Conservation (phyloP, 1,140 invertebrate genomes). For the Solenopsis invicta region DNA sequence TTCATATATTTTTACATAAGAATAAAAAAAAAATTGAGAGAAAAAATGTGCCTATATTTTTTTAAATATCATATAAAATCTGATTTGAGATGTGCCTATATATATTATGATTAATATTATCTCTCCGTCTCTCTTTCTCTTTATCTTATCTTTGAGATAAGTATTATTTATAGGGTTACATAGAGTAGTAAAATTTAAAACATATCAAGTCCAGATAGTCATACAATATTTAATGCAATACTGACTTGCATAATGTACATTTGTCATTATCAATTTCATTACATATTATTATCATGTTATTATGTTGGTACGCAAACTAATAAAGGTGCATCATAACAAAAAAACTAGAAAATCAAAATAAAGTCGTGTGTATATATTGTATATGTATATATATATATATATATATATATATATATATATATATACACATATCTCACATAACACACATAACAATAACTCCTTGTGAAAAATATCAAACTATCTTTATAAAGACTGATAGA, state of each 20-base stretch:
- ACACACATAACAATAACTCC: slow-evolving; percentile 22
- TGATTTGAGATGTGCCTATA: slow-evolving; percentile 73
- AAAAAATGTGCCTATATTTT: slow-evolving; percentile 5
- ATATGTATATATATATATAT: neutral
- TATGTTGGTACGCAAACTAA: slow-evolving; percentile 5
- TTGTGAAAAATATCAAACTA: slow-evolving; percentile 24
- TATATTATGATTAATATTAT: slow-evolving; percentile 47
- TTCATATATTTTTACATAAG: neutral
- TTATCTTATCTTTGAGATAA: slow-evolving; percentile 24
- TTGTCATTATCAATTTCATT: slow-evolving; percentile 18
- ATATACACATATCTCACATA: slow-evolving; percentile 26
- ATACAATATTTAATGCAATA: slow-evolving; percentile 68
- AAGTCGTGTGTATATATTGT: neutral
- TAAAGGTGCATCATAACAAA: slow-evolving; percentile 30
- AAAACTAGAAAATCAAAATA: slow-evolving; percentile 46
- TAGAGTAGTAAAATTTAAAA: slow-evolving; percentile 9
- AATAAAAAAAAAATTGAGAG: slow-evolving; percentile 1
- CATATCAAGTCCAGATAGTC: neutral
- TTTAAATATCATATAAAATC: neutral
- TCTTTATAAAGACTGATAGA: slow-evolving; percentile 54
- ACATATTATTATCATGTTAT: slow-evolving; percentile 7
- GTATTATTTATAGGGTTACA: neutral
- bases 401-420: slow-evolving; percentile 4
- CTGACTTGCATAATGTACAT: slow-evolving; percentile 74
- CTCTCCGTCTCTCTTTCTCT: neutral